Evolutionary conservation across 2,797 vertebrate species (phyloP), one percentile per base, ranked within the genome.

Genomic region (Neosilurus hyrtlii): DNA sequence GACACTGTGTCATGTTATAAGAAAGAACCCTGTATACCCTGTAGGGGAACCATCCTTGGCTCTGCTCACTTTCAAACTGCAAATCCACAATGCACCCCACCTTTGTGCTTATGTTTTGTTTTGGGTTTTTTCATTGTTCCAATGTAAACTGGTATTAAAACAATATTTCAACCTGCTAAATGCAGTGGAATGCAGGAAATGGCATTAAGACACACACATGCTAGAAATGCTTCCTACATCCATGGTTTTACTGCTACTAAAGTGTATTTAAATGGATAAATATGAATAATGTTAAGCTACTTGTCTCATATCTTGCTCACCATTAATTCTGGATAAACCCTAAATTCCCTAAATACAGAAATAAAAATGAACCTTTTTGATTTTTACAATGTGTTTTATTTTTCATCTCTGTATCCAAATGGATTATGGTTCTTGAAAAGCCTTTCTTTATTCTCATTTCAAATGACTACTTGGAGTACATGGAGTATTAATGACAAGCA

Each of bases 401-500:
- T 84, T 86, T 80, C 66, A 80, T 24, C 56, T 10, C 67, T 74
- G 84, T 71, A 86, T 86, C 70, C 67, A 62, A 82, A 68, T 83
- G 87, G 85, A 89, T 89, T 89, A 84, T 37, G 73, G 65, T 80
- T 88, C 66, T 49, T 86, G 84, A 83, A 89, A 87, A 89, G 79
- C 76, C 35, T 76, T 57, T 54, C 65, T 86, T 88, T 88, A 71
- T 89, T 49, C 77, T 86, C 43, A 51, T 85, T 83, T 88, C 83
- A 89, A 76, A 85, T 54, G n/a, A 75, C 62, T 51, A 73, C 76
- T 71, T 85, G 18, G 43, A 63, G 30, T 82, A 82, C 70, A 84
- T 77, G 70, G 82, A 85, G 84, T 75, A 78, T 82, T 79, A 82
- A 83, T 82, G 83, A 82, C 66, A 54, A 71, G 59, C 61, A 82